These are phyloP conservation scores for Enteromius thamalakanensis DNA, from an alignment of 2,797 vertebrate species.

Conservation along the genomic window DNA sequence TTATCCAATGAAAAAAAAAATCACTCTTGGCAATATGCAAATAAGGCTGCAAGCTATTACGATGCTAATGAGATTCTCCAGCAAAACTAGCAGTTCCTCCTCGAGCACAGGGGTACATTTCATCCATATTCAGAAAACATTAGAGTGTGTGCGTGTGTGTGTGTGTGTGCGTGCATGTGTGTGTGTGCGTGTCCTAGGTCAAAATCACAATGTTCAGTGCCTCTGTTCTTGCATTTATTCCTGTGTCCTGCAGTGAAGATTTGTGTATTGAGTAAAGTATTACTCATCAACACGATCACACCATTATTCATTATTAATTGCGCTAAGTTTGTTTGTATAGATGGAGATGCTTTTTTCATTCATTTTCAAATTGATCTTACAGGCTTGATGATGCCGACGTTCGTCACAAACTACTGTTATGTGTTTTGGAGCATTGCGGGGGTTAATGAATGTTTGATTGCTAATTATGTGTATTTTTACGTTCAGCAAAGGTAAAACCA, in stretches of 20 bases:
- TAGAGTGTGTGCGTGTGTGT: constrained; percentile 58
- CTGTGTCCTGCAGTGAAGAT: constrained; percentile 30
- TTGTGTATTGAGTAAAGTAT: constrained; percentile 31
- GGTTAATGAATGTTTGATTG: neutral
- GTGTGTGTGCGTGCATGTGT: constrained; percentile 13
- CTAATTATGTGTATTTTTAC: neutral
- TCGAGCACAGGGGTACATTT: constrained; percentile 73
- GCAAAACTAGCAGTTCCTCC: constrained; percentile 80
- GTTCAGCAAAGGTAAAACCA: neutral
- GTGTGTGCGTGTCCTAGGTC: constrained; percentile 25
- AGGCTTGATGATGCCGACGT: constrained; percentile 1
- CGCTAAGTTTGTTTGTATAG: constrained; percentile 15
- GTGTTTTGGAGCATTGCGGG: neutral
- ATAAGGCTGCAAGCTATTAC: constrained; percentile 86
- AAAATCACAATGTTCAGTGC: constrained; percentile 40
- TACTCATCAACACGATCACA: constrained; percentile 18
- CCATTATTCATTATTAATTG: constrained; percentile 20
- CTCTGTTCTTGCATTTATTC: constrained; percentile 1
- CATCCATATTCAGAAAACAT: constrained; percentile 85
- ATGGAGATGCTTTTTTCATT: constrained; percentile 9
- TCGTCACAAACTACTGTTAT: constrained; percentile 3
- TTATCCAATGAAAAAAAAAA: constrained; percentile 65
- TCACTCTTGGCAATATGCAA: constrained; percentile 85
- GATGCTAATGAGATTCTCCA: constrained; percentile 85
- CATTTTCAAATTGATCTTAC: constrained; percentile 1